Evolutionary conservation across 2,113 vertebrate genomes (phyloP), one percentile per base, ranked within the genome.

Genomic region (Odocoileus hemionus): DNA sequence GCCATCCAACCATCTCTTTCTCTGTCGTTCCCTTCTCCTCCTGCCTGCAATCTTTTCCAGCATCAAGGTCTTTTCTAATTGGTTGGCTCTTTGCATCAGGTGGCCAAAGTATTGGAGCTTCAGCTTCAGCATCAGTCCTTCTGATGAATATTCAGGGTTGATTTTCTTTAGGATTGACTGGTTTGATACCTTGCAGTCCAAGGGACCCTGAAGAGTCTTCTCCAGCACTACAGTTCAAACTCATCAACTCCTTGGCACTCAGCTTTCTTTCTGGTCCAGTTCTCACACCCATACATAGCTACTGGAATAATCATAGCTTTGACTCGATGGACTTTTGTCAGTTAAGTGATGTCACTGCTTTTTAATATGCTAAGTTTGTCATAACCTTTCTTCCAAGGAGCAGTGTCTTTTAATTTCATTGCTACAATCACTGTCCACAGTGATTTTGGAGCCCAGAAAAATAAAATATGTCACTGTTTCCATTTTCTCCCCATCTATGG

Each of bases 321-420:
- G 67, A 74, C 19, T 25, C 13, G n/a, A 23, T 74, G 19, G 67
- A 23, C 4, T 74, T 74, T 12, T 74, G 5, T 39, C 0, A 0
- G 19, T 74, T 74, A 74, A 25, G n/a, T 74, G 36, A 39, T 39
- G 19, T 39, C 36, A 39, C 36, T 74, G 67, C 36, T 74, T 74
- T 74, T 39, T 74, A 39, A 70, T 70, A 39, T 13, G 21, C 21
- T 74, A 39, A 74, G 67, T 74, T 74, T 70, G 67, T 25, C 36
- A 74, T 13, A 74, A 74, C 36, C 21, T 74, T 39, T 39, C 19
- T 74, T 74, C 67, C n/a, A 74, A 74, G 5, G 10, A 74, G 67
- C n/a, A 74, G 21, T 25, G n/a, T 13, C 8, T 67, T 39, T 74
- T 13, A 74, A 74, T 74, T 70, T 39, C 36, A 74, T 39, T 39